These are phyloP conservation scores for Philonicus albiceps DNA, from an alignment of 2,888 invertebrate species.

Conservation along the genomic window DNA sequence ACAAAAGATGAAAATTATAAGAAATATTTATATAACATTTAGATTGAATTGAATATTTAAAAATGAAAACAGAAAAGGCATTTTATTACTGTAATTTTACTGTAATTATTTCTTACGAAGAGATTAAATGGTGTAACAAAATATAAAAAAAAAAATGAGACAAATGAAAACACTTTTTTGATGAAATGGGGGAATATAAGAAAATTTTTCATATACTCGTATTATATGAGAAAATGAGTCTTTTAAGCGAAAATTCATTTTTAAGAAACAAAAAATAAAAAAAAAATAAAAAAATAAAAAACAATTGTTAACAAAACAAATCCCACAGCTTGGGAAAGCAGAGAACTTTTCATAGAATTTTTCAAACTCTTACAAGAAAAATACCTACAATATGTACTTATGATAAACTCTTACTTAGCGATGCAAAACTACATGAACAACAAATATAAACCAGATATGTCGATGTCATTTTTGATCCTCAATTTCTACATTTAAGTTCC, in stretches of 20 bases:
- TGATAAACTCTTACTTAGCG: background rate
- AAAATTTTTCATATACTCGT: constrained; percentile 7
- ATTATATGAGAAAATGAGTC: background rate
- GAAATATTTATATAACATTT: constrained; percentile 37
- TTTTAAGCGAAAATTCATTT: constrained; percentile 14
- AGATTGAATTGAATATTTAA: constrained; percentile 38
- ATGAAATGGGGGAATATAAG: background rate
- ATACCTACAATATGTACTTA: constrained; percentile 20
- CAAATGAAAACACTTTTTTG: constrained; percentile 13
- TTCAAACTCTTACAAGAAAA: background rate
- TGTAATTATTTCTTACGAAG: constrained; percentile 26
- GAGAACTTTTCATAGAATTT: constrained; percentile 6
- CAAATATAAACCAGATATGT: background rate
- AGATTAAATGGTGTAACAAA: background rate
- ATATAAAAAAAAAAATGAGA: too few relatives aligned
- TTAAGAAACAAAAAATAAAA: too few relatives aligned
- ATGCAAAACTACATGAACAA: background rate
- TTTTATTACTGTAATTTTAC: constrained; percentile 29
- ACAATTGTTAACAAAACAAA: constrained; percentile 22
- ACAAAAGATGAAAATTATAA: constrained; percentile 46
- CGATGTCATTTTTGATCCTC: background rate
- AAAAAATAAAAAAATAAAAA: too few relatives aligned
- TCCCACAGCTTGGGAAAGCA: background rate
- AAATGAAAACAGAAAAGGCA: background rate
- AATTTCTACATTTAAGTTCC: background rate